Conservation (phyloP, 2,113 vertebrate genomes). For the Phasianus colchicus region DNA sequence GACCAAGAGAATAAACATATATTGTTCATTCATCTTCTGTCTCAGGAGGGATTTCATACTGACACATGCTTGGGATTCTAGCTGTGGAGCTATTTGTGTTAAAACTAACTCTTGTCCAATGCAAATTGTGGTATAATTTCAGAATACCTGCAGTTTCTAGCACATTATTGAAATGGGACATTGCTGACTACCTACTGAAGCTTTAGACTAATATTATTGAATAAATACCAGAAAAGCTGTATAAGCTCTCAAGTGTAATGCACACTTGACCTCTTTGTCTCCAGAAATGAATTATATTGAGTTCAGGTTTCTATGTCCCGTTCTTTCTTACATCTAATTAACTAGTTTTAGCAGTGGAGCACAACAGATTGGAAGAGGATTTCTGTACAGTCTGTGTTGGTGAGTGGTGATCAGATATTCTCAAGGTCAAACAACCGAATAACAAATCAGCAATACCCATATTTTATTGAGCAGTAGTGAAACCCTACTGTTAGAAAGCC, state of each 20-base stretch:
- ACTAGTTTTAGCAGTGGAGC: slow-evolving; percentile 59
- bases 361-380: slow-evolving; percentile 60
- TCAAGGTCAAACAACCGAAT: slow-evolving; percentile 54
- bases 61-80: slow-evolving; percentile 58
- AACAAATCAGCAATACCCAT: slow-evolving; percentile 42
- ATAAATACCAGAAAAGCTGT: slow-evolving; percentile 54
- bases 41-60: slow-evolving; percentile 20
- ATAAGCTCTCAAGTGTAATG: slow-evolving; percentile 49
- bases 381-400: slow-evolving; percentile 12
- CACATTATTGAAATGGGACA: neutral
- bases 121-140: slow-evolving; percentile 41
- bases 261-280: slow-evolving; percentile 74
- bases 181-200: slow-evolving; percentile 2
- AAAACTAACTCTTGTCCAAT: slow-evolving; percentile 7
- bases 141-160: slow-evolving; percentile 29
- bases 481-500: neutral
- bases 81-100: slow-evolving; percentile 42
- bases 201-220: neutral
- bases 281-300: slow-evolving; percentile 67
- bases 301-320: slow-evolving; percentile 49
- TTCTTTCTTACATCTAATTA: slow-evolving; percentile 76
- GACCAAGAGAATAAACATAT: neutral
- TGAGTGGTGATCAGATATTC: slow-evolving; percentile 5
- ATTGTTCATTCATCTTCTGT: slow-evolving; percentile 8
- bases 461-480: neutral